Evolutionary conservation across 2,888 invertebrate species (phyloP).

Genomic region (Monopis laevigella): DNA sequence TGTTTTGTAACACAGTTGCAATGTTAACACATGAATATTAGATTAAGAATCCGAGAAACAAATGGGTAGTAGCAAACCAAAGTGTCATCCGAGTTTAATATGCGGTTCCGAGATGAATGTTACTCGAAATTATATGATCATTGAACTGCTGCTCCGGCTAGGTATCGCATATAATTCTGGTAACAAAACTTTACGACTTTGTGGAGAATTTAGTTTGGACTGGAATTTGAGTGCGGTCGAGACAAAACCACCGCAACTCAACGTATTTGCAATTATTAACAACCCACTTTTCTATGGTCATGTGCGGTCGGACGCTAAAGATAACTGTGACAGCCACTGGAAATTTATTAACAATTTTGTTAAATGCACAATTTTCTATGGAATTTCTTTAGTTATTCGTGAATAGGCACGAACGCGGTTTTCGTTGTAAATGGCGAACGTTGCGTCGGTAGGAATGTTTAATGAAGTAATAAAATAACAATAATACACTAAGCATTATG

Average conservation of each 20-base stretch:
- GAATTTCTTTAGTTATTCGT: slow-evolving; percentile 3
- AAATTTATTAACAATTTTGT: slow-evolving; percentile 10
- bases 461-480: slow-evolving; percentile 9
- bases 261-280: slow-evolving; percentile 47
- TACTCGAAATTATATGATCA: slow-evolving; percentile 12
- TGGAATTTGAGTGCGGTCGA: slow-evolving; percentile 43
- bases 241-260: slow-evolving; percentile 49
- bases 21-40: neutral
- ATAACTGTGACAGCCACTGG: slow-evolving; percentile 2
- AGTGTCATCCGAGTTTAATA: neutral
- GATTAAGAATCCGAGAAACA: neutral
- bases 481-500: slow-evolving; percentile 3
- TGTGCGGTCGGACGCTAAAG: slow-evolving; percentile 28
- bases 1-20: neutral
- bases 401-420: neutral
- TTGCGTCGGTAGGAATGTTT: slow-evolving; percentile 5
- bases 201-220: neutral
- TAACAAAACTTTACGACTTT: slow-evolving; percentile 4
- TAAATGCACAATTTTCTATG: slow-evolving; percentile 1
- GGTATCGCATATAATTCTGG: neutral
- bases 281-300: slow-evolving; percentile 33
- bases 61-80: neutral
- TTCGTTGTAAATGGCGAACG: neutral
- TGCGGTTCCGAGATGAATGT: neutral
- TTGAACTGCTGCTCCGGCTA: slow-evolving; percentile 15